phyloP scores from a whole-genome alignment of 2,113 vertebrate species.

The Todiramphus chloris region DNA sequence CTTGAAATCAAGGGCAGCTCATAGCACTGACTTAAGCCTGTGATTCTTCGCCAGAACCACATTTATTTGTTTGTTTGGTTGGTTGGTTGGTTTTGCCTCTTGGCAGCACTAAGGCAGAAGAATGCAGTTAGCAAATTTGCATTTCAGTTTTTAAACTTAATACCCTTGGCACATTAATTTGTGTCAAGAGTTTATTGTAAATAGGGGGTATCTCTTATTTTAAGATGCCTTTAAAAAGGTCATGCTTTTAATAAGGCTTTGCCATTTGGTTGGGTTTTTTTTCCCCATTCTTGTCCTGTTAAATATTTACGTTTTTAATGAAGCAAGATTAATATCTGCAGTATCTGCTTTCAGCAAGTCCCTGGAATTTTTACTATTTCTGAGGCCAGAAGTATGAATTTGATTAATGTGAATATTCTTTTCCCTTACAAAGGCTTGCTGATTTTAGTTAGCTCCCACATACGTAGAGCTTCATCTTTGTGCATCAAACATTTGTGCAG shows the following conservation, averaged over 20 bases:
- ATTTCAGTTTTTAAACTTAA: neutral
- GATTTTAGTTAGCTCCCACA: neutral
- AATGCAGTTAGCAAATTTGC: neutral
- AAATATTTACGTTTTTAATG: neutral
- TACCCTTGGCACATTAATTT: neutral
- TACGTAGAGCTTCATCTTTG: neutral
- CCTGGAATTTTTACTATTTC: neutral
- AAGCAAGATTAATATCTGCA: neutral
- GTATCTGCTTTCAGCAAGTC: neutral
- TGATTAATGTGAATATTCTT: neutral
- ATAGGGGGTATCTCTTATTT: neutral
- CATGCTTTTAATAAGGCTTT: neutral
- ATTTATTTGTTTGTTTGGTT: neutral
- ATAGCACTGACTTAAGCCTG: neutral
- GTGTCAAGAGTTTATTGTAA: neutral
- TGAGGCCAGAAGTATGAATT: neutral
- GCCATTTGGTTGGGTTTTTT: neutral
- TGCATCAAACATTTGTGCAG: neutral
- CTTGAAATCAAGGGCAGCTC: neutral
- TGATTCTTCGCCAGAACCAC: neutral
- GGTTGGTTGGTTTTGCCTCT: neutral
- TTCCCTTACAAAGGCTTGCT: neutral
- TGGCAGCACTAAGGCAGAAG: neutral
- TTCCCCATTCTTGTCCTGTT: neutral
- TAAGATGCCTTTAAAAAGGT: neutral